Conservation (phyloP, 1,140 invertebrate species). For the Drosophila yakuba region DNA sequence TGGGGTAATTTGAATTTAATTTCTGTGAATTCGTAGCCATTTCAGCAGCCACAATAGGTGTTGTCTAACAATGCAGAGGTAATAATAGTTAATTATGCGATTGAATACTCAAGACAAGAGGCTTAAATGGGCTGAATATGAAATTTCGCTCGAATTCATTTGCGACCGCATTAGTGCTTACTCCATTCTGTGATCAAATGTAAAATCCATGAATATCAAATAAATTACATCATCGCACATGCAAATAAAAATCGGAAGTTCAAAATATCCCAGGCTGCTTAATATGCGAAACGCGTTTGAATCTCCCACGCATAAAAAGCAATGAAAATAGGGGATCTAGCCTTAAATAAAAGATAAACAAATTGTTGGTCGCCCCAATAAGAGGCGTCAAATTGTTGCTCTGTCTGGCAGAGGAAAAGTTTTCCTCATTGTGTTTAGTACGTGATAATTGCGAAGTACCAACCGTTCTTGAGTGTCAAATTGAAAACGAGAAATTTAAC, state of each 20-base stretch:
- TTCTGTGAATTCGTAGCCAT: constrained; percentile 9
- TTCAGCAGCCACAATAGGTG: constrained; percentile 31
- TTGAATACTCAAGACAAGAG: constrained; percentile 19
- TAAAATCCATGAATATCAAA: constrained; percentile 68
- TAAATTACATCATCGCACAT: constrained; percentile 74
- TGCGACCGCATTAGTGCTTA: constrained; percentile 32
- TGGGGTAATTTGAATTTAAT: constrained; percentile 25
- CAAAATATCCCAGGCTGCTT: constrained; percentile 53
- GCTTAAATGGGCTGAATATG: constrained; percentile 42
- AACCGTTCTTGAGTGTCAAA: constrained; percentile 21
- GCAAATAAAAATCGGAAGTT: constrained; percentile 39
- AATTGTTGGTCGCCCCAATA: constrained; percentile 62
- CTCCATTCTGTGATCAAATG: constrained; percentile 27
- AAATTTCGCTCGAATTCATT: constrained; percentile 32
- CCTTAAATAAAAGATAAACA: constrained; percentile 35
- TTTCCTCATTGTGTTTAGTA: constrained; percentile 51
- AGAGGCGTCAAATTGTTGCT: constrained; percentile 68
- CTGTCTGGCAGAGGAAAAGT: constrained; percentile 51
- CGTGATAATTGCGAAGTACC: constrained; percentile 52
- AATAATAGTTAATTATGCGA: constrained; percentile 47
- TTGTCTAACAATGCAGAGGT: constrained; percentile 21
- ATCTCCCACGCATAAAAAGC: constrained; percentile 12
- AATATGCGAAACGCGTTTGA: constrained; percentile 65
- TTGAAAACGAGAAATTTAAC: constrained; percentile 50
- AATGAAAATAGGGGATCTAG: constrained; percentile 10